Percentiles rank a stretch among this genome's conserved stretches.
Conservation (phyloP, 2,888 invertebrate genomes). For the Zhengitettix transpicula region DNA sequence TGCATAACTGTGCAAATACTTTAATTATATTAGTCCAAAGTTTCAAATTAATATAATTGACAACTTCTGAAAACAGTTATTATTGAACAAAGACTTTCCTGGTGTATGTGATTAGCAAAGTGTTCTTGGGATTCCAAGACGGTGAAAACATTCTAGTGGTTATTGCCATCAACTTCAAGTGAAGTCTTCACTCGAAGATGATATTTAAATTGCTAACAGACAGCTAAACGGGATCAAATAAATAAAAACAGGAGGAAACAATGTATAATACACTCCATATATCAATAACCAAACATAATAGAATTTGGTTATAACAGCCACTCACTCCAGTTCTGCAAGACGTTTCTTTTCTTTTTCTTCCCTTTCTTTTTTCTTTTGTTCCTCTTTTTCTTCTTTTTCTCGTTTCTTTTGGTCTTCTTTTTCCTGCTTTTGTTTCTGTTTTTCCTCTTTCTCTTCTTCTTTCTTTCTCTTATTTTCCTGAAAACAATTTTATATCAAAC, state of each 20-base stretch:
- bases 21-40: too few relatives aligned
- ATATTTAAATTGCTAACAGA: not conserved
- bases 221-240: not conserved
- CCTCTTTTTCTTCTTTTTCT: slow-evolving; percentile 16
- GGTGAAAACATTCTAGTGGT: not conserved
- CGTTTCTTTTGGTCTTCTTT: slow-evolving; percentile 34
- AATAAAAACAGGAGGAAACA: not conserved
- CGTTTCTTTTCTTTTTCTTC: slow-evolving; percentile 23
- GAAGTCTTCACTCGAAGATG: too few relatives aligned
- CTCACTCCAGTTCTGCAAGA: slow-evolving; percentile 26
- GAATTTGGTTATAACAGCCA: slow-evolving; percentile 16
- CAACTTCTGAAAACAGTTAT: too few relatives aligned
- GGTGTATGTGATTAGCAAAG: too few relatives aligned
- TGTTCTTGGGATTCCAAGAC: not conserved
- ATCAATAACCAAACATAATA: not conserved
- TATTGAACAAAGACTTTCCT: too few relatives aligned
- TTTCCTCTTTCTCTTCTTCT: slow-evolving; percentile 29
- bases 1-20: too few relatives aligned
- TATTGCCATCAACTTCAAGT: too few relatives aligned
- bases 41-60: too few relatives aligned
- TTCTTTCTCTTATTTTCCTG: slow-evolving; percentile 27
- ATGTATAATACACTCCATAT: not conserved
- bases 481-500: slow-evolving; percentile 15
- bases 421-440: slow-evolving; percentile 32
- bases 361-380: slow-evolving; percentile 22